A percentile compares a stretch with the other conserved stretches of the same genome.
phyloP scores from a whole-genome alignment of 2,888 invertebrate genomes.

The Allophyes oxyacanthae region DNA sequence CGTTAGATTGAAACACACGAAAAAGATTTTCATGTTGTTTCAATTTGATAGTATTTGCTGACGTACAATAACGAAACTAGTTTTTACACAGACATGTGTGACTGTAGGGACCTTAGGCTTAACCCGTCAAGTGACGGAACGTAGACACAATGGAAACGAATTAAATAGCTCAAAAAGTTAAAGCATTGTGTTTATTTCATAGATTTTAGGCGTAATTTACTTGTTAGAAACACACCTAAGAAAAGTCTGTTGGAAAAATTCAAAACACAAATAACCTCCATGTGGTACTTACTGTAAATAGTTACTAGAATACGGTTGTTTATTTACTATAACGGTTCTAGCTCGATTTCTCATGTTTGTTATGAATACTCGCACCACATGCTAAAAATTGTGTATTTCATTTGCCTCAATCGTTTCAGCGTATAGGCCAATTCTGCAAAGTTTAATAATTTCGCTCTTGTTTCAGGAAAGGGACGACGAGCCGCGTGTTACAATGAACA shows the following conservation, averaged over 20 bases:
- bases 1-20: constrained; percentile 14
- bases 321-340: constrained; percentile 33
- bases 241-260: constrained; percentile 24
- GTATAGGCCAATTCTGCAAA: neutral
- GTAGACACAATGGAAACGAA: no score
- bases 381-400: constrained; percentile 36
- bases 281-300: constrained; percentile 34
- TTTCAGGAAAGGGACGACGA: constrained; percentile 71
- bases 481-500: constrained; percentile 39
- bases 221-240: constrained; percentile 8
- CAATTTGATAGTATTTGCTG: constrained; percentile 11
- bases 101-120: no score
- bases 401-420: constrained; percentile 13
- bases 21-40: constrained; percentile 18
- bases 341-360: constrained; percentile 33
- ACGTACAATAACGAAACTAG: neutral
- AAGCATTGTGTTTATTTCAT: neutral
- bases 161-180: neutral
- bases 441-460: constrained; percentile 44
- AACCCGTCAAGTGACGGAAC: no score
- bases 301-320: constrained; percentile 26
- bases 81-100: neutral
- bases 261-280: constrained; percentile 28
- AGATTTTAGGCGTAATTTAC: neutral
- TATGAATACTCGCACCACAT: constrained; percentile 25